These are phyloP conservation scores for Drosophila malerkotliana DNA, from an alignment of 1,140 invertebrate genomes.

Conservation along the genomic window DNA sequence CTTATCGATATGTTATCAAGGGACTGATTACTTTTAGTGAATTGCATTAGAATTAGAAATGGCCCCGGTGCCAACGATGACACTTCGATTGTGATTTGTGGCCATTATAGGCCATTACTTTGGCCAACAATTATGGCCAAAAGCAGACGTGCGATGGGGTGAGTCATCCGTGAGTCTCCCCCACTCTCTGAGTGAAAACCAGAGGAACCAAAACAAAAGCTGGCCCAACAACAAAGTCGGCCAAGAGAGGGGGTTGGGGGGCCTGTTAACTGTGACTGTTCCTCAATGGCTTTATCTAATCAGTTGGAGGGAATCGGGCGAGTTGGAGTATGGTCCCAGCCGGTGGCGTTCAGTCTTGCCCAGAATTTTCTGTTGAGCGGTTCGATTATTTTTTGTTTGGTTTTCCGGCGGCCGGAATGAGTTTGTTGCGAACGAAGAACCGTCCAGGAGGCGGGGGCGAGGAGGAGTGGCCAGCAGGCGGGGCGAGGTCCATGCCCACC, in stretches of 20 bases:
- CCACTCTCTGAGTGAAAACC: background rate
- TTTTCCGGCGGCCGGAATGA: conserved; percentile 33
- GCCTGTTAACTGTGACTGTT: conserved; percentile 26
- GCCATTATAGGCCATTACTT: conserved; percentile 1
- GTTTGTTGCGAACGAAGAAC: conserved; percentile 63
- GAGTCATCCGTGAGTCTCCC: conserved; percentile 13
- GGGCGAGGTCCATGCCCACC: conserved; percentile 57
- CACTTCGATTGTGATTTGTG: conserved; percentile 5
- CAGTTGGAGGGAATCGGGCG: conserved; percentile 12
- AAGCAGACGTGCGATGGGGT: background rate
- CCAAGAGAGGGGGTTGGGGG: conserved; percentile 22
- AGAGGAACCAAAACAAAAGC: conserved; percentile 48
- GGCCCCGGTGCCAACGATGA: background rate
- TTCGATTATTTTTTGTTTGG: conserved; percentile 14
- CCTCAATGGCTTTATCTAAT: conserved; percentile 63
- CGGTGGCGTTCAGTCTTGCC: conserved; percentile 40
- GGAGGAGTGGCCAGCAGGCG: conserved; percentile 10
- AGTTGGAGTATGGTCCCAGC: conserved; percentile 34
- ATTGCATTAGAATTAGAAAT: background rate
- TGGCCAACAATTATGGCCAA: background rate
- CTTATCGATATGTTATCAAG: background rate
- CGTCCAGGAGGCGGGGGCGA: conserved; percentile 5
- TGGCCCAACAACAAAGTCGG: conserved; percentile 40
- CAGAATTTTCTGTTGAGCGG: conserved; percentile 9
- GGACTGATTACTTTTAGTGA: background rate